A percentile compares a stretch with the other conserved stretches of the same genome.
Conservation (phyloP, 2,888 invertebrate species). For the Dolichomitus sp. region DNA sequence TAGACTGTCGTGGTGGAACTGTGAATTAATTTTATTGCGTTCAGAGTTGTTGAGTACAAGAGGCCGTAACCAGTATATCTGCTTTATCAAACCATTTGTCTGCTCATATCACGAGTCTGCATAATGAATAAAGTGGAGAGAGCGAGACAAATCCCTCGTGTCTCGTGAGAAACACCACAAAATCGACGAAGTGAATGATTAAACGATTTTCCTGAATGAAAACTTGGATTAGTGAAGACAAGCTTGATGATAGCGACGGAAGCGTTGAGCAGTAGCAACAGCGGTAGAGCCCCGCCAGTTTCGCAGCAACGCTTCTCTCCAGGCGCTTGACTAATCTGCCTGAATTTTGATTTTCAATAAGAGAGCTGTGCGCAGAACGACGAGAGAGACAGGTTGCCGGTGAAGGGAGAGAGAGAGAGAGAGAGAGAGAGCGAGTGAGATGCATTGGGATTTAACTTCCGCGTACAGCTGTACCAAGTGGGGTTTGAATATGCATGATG, state of each 20-base stretch:
- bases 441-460: conserved; percentile 84
- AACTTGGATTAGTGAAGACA: conserved; percentile 28
- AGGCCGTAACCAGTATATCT: too few species aligned
- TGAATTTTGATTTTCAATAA: conserved; percentile 86
- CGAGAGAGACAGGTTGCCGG: conserved; percentile 38
- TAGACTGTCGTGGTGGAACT: neutral
- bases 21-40: neutral
- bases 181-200: conserved; percentile 21
- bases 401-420: conserved; percentile 45
- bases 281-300: neutral
- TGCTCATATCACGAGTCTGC: neutral
- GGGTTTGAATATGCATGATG: conserved; percentile 86
- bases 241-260: conserved; percentile 42
- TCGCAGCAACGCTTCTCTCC: conserved; percentile 35
- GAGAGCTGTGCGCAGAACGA: conserved; percentile 67
- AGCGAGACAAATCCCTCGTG: neutral
- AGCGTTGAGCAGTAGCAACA: conserved; percentile 18
- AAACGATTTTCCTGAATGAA: conserved; percentile 27
- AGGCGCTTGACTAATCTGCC: conserved; percentile 79
- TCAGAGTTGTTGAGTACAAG: neutral
- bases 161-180: neutral
- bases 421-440: conserved; percentile 70
- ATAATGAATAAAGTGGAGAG: neutral
- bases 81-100: conserved; percentile 1
- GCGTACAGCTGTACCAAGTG: conserved; percentile 84